These are phyloP conservation scores for Synaphobranchus kaupii DNA, from an alignment of 2,797 vertebrate genomes.

Conservation along the genomic window DNA sequence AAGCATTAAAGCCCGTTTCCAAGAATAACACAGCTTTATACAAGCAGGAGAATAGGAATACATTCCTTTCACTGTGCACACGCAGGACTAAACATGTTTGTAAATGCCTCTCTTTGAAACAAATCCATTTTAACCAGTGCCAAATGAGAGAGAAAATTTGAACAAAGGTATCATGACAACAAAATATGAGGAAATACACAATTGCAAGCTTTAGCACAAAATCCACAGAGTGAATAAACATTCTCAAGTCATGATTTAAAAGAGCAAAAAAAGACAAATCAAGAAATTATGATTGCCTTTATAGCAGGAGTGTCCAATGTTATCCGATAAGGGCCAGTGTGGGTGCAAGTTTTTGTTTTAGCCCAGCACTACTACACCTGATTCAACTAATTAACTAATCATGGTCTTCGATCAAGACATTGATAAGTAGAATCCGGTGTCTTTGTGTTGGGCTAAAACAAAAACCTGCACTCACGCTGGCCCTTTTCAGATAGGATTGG, in stretches of 20 bases:
- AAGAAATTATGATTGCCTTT: neutral
- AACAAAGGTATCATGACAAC: neutral
- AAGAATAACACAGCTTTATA: neutral
- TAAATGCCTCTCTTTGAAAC: constrained; percentile 23
- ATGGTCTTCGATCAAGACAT: too few relatives aligned
- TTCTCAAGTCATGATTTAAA: neutral
- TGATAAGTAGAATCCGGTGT: too few relatives aligned
- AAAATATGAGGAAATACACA: constrained; percentile 4
- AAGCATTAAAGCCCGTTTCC: neutral
- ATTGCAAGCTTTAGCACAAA: constrained; percentile 17
- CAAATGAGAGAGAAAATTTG: constrained; percentile 1
- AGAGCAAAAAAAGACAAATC: neutral
- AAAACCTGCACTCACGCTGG: too few relatives aligned
- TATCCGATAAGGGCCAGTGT: too few relatives aligned
- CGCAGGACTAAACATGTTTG: neutral
- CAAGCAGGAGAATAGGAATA: neutral
- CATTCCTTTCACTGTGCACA: neutral
- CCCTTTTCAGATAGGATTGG: too few relatives aligned
- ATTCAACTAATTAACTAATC: too few relatives aligned
- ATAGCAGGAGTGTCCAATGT: neutral
- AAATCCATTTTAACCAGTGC: constrained; percentile 25
- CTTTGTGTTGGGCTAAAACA: too few relatives aligned
- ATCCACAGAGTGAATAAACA: constrained; percentile 2
- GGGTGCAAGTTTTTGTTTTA: too few relatives aligned
- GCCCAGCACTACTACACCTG: too few relatives aligned